Base-by-base conservation (phyloP, 2,888 invertebrate species). In the Drosophila pullipes region DNA sequence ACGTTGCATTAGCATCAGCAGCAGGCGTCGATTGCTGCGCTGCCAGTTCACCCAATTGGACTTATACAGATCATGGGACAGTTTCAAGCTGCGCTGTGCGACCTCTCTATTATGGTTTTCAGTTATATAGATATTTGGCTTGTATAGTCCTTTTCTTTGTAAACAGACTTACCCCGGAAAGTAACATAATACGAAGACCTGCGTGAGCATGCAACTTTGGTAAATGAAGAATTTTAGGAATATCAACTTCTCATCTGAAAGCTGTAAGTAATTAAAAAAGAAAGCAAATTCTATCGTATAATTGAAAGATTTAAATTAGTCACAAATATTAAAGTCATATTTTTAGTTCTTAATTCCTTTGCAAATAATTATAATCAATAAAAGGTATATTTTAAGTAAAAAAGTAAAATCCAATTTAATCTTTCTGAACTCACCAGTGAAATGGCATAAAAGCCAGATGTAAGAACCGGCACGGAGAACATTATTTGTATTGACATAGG, bases 401-500 rank as follows among this genome's bases (percentile, higher is more conserved):
- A 30, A 30, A 30, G 30, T 47, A 2, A 22, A 22, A 16, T 47
- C 16, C 9, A 25, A 16, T 25, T 4, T 47, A n/a, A 18, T 30
- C 18, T 31, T 33, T 16, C 1, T 31, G 1, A 41, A 81, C 91
- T 75, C 62, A 91, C 92, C 71, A 85, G 60, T 0, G 92, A 91
- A 60, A 92, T 78, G 33, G 84, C 82, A 79, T 91, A 92, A 41
- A 92, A 93, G 58, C 91, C 92, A 18, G 91, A 85, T 0, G 91
- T 88, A 16, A 93, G 55, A 0, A 92, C 92, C 28, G 90, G 63
- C 6, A 92, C 81, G 0, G 92, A 92, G 70, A 91, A 90, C 4
- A 86, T 84, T 13, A 92, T 84, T 60, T 92, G 93, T 4, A 83
- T 60, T 2, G 93, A 92, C 49, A 89, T 83, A 3, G 92, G 90